Base-by-base conservation (phyloP, 2,888 invertebrate genomes). In the Graphium colonna region DNA sequence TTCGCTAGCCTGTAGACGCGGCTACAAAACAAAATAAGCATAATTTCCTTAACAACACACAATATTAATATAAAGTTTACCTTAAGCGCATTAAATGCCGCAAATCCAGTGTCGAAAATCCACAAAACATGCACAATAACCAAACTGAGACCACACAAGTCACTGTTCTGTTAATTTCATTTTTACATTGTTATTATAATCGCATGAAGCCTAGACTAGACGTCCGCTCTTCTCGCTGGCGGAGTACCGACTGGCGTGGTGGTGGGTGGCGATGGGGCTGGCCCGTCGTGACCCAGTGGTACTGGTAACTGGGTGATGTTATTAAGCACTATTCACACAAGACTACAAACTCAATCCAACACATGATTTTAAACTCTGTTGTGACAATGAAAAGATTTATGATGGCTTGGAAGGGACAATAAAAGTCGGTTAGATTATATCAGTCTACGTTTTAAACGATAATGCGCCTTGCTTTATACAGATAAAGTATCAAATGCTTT, bases 241-340 rank as follows among this genome's bases (percentile, higher is more conserved):
- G n/a, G 17, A 52, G 56, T 54, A 56, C 46, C 57, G 50, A 67
- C 57, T 68, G 67, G 52, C 45, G 26, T 26, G 26, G 26, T 56
- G 39, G 21, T 17, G 4, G 28, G 21, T n/a, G n/a, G n/a, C n/a
- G n/a, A n/a, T 39, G 46, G 9, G 44, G 31, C 40, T 13, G 40
- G 47, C 36, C 33, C 45, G 56, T 54, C 49, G 48, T 68, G 72
- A 68, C 73, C 71, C 63, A 68, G 61, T 67, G 62, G 64, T 57
- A 71, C n/a, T n/a, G n/a, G n/a, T n/a, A n/a, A 72, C 63, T 67
- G 66, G 68, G 65, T 67, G 64, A 68, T 64, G 57, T 57, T 49
- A 44, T 28, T 28, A 28, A 28, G 33, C n/a, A 3, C n/a, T 10
- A 44, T 40, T 10, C 10, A 33, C 33, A 33, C 33, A 7, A 10